phyloP scores from a whole-genome alignment of 2,888 invertebrate species.

The Scaptomyza cyrtandrae region DNA sequence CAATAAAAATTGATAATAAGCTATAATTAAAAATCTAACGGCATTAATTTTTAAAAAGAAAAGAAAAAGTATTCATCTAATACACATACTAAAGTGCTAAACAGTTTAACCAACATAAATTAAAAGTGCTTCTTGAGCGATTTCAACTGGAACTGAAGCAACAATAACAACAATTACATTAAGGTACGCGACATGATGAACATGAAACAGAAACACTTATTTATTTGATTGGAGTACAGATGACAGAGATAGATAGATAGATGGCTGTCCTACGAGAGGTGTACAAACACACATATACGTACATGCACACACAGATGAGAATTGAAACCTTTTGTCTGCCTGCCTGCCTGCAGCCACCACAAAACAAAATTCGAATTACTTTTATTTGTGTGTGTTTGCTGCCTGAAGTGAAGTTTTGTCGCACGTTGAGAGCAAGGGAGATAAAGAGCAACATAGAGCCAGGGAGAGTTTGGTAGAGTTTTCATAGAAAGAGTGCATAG shows the following conservation, averaged over 20 bases:
- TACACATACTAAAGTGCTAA: constrained; percentile 66
- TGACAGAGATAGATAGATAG: not conserved
- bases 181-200: constrained; percentile 47
- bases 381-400: constrained; percentile 24
- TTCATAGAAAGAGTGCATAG: constrained; percentile 28
- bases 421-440: constrained; percentile 31
- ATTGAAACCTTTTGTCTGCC: constrained; percentile 30
- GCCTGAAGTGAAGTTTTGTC: constrained; percentile 52
- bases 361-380: constrained; percentile 30
- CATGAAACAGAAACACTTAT: constrained; percentile 23
- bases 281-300: constrained; percentile 30
- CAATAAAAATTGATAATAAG: constrained; percentile 34
- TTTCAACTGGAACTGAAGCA: constrained; percentile 35
- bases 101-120: constrained; percentile 64
- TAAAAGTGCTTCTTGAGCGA: constrained; percentile 65
- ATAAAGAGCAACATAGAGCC: constrained; percentile 14
- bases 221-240: constrained; percentile 3
- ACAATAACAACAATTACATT: constrained; percentile 44
- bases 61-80: constrained; percentile 39
- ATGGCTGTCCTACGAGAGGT: constrained; percentile 37
- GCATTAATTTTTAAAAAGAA: constrained; percentile 11
- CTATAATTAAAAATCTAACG: constrained; percentile 32
- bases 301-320: constrained; percentile 6
- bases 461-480: constrained; percentile 48
- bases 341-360: constrained; percentile 43